Conservation (phyloP, 2,888 invertebrate genomes). For the Atrina japonica region DNA sequence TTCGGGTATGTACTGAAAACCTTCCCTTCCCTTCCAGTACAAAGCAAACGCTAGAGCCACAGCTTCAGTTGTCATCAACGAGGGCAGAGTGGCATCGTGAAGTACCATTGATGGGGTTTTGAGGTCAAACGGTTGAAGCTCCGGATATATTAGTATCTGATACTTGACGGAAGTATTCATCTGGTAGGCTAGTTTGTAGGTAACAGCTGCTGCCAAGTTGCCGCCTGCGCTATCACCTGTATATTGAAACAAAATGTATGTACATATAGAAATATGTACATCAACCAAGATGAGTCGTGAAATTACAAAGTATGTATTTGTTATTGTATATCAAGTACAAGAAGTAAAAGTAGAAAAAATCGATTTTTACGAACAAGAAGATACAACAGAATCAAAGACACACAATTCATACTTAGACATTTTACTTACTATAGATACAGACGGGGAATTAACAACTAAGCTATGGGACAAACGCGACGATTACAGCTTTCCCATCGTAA, state of each 20-base stretch:
- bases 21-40: conserved; percentile 9
- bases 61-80: not conserved
- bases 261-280: no score
- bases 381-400: no score
- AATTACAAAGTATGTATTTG: no score
- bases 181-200: not conserved
- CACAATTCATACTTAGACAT: no score
- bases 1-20: not conserved
- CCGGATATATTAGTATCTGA: conserved; percentile 55
- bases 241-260: not conserved
- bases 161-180: conserved; percentile 37
- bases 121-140: conserved; percentile 71
- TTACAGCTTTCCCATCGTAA: no score
- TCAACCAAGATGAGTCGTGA: no score
- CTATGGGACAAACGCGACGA: no score
- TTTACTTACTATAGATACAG: no score
- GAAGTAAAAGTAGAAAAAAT: no score
- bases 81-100: not conserved
- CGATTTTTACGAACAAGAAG: no score
- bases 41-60: not conserved
- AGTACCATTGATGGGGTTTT: conserved; percentile 61
- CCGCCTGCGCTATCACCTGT: conserved; percentile 19
- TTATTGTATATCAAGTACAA: no score
- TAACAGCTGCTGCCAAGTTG: conserved; percentile 8
- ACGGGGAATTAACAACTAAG: no score